Percentiles rank a stretch among this genome's conserved stretches.
Evolutionary conservation across 2,113 vertebrate genomes (phyloP).

Genomic region (Laterallus jamaicensis): DNA sequence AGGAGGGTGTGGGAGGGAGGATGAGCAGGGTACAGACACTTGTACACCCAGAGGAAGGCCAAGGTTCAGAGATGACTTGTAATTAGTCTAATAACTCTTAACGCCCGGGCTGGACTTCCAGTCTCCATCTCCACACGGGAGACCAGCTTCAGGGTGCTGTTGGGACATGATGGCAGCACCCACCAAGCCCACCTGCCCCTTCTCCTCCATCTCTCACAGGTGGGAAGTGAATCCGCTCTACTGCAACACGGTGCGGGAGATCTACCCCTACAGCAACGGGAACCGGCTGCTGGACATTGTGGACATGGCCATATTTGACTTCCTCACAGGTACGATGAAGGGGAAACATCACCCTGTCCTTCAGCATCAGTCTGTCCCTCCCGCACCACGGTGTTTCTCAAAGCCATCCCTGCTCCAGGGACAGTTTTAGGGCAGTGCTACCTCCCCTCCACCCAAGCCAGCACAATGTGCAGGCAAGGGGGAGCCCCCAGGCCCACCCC

Average conservation of each 20-base stretch:
- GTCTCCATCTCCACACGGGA: neutral
- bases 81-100: too few relatives aligned
- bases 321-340: conserved; percentile 83
- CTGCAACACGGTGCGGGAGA: conserved; percentile 85
- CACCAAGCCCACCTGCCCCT: neutral
- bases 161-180: neutral
- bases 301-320: conserved; percentile 98
- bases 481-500: neutral
- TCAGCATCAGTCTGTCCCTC: neutral
- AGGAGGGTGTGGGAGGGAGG: fast-evolving
- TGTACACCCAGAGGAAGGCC: neutral
- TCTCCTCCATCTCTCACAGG: conserved; percentile 70
- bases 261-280: conserved; percentile 87
- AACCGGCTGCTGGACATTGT: conserved; percentile 91
- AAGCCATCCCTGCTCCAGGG: neutral
- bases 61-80: neutral
- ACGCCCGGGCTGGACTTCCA: neutral
- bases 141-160: neutral
- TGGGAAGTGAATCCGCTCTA: conserved; percentile 94
- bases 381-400: neutral
- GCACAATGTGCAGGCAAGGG: neutral
- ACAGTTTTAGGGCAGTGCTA: neutral
- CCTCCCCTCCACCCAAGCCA: neutral
- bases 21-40: fast-evolving
- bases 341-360: neutral